Base-by-base conservation (phyloP, 2,888 invertebrate genomes). In the Disparrhopalites patrizii region DNA sequence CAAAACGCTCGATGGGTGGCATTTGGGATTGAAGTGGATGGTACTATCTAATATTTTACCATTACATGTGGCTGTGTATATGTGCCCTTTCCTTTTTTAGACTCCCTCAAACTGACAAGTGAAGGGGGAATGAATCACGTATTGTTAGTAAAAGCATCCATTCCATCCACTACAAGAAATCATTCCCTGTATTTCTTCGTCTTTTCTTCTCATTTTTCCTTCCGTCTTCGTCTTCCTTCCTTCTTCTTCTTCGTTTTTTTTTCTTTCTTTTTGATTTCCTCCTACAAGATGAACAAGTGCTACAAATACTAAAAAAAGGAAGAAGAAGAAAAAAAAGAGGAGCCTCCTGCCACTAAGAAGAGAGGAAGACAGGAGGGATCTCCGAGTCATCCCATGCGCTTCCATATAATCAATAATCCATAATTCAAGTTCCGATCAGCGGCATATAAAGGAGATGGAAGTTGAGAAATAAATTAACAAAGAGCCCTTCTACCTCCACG, bases 1-100 rank as follows among this genome's bases (percentile, higher is more conserved):
- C 43, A 43, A 43, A 43, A 43, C 43, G 43, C 43, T 43, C 43
- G 43, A 43, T 43, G 43, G 43, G 43, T 43, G 43, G 43, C 43
- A 43, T 43, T 43, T 43, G 43, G 43, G 43, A 43, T 43, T 43
- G 43, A 43, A 43, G n/a, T 43, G 43, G 43, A 43, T 43, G 43
- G n/a, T n/a, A 43, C n/a, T 20, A 43, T 43, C 43, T 43, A 43
- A 43, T 43, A 43, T 43, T 43, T 43, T 43, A 43, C 43, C 43
- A 18, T 43, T 43, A 43, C 43, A 20, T 43, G n/a, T n/a, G n/a
- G n/a, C n/a, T n/a, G n/a, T n/a, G n/a, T n/a, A n/a, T n/a, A n/a
- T n/a, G 8, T 10, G 43, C 43, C 7, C 43, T 43, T 18, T n/a
- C n/a, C n/a, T n/a, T n/a, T n/a, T n/a, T 43, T 18, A 20, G 7